phyloP scores from a whole-genome alignment of 2,113 vertebrate species.

The Trochalopteron elliotii region DNA sequence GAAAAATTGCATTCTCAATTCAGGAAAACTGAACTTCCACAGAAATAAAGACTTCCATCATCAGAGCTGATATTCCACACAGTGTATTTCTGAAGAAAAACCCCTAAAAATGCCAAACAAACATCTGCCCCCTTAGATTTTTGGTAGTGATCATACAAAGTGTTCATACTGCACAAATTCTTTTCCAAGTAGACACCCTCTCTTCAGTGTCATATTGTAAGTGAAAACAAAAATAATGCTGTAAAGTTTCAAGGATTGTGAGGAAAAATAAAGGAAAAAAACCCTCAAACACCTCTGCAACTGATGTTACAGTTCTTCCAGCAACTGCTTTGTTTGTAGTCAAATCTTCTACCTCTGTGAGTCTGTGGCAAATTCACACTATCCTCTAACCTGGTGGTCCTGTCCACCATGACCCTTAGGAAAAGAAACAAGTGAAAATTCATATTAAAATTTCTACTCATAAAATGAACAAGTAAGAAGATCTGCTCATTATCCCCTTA shows the following conservation, averaged over 20 bases:
- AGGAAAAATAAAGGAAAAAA: not conserved
- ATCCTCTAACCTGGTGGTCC: not conserved
- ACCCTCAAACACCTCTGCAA: not conserved
- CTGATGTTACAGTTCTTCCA: not conserved
- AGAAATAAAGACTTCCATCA: not conserved
- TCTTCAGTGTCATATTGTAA: not conserved
- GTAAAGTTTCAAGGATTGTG: not conserved
- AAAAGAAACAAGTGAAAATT: not conserved
- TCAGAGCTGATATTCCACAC: not conserved
- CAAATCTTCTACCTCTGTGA: not conserved
- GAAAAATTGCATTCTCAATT: not conserved
- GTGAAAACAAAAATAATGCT: not conserved
- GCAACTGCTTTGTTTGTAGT: not conserved
- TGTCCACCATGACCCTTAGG: not conserved
- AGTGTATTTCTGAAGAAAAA: not conserved
- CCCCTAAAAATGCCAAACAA: rapidly evolving
- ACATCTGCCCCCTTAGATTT: not conserved
- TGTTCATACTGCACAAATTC: not conserved
- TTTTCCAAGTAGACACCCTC: rapidly evolving
- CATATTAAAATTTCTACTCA: not conserved
- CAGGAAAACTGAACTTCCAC: not conserved
- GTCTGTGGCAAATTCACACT: not conserved
- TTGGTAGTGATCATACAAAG: not conserved
- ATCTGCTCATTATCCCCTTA: not conserved
- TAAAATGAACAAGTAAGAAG: not conserved